phyloP scores from a whole-genome alignment of 2,113 vertebrate species.

The Dromaius novaehollandiae region DNA sequence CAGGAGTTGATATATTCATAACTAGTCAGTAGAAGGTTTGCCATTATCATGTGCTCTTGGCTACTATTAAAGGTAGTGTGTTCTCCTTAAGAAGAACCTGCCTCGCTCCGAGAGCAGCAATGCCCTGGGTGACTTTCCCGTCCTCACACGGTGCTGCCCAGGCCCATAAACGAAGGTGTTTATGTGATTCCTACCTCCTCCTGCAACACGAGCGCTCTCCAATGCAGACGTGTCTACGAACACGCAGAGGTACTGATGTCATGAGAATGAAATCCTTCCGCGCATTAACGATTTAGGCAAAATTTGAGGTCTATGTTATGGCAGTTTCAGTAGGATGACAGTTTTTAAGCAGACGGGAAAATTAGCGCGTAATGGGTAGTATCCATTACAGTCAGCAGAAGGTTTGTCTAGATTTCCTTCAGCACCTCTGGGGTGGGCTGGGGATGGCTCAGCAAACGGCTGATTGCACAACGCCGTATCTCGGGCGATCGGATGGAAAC shows the following conservation, averaged over 20 bases:
- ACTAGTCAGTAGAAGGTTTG: neutral
- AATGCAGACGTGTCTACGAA: neutral
- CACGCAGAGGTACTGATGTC: neutral
- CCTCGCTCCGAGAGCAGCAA: neutral
- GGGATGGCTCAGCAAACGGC: neutral
- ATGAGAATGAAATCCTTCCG: neutral
- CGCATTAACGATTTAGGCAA: neutral
- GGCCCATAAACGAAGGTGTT: accelerated
- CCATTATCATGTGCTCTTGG: no score
- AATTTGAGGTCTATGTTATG: neutral
- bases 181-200: neutral
- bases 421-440: slow-evolving; percentile 57
- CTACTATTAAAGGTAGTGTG: accelerated
- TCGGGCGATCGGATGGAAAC: slow-evolving; percentile 44
- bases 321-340: neutral
- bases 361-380: neutral
- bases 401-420: slow-evolving; percentile 40
- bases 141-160: neutral
- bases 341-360: slow-evolving; percentile 18
- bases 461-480: slow-evolving; percentile 22
- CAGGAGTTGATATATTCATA: neutral
- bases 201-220: neutral
- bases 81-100: neutral
- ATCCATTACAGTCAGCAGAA: neutral
- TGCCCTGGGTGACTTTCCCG: accelerated